phyloP scores from a whole-genome alignment of 2,797 vertebrate genomes.

The Carapus acus region DNA sequence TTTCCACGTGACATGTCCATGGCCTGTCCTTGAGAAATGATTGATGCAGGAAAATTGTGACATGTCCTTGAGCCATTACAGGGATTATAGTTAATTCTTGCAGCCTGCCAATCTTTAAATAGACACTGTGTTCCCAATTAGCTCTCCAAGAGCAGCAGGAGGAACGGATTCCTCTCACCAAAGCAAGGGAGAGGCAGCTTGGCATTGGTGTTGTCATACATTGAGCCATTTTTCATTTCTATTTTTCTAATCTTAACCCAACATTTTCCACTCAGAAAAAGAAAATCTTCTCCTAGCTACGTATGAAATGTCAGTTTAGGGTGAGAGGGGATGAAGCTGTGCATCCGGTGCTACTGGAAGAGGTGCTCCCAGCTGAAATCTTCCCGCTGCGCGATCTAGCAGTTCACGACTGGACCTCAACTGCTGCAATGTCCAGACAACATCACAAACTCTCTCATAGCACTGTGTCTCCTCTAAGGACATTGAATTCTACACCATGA shows the following conservation, averaged over 20 bases:
- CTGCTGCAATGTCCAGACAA: conserved; percentile 39
- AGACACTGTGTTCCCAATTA: conserved; percentile 57
- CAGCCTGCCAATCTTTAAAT: conserved; percentile 58
- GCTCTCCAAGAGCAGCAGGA: conserved; percentile 30
- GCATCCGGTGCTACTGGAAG: conserved; percentile 6
- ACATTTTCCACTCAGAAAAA: conserved; percentile 36
- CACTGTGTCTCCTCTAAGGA: conserved; percentile 49
- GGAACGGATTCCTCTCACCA: conserved; percentile 40
- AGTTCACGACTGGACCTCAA: conserved; percentile 36
- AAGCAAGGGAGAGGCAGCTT: conserved; percentile 16
- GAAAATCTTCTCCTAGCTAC: conserved; percentile 43
- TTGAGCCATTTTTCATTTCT: conserved; percentile 35
- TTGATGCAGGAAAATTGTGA: conserved; percentile 43
- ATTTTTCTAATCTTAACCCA: conserved; percentile 44
- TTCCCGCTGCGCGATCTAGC: too few relatives aligned
- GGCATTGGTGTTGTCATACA: conserved; percentile 31
- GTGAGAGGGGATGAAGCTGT: conserved; percentile 14
- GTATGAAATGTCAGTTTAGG: conserved; percentile 32
- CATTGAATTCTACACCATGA: conserved; percentile 49
- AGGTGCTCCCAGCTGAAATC: background rate
- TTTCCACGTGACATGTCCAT: conserved; percentile 22
- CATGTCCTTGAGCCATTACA: conserved; percentile 51
- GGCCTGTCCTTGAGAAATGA: conserved; percentile 52
- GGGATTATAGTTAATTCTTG: conserved; percentile 57
- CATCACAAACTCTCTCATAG: conserved; percentile 30